phyloP scores from a whole-genome alignment of 2,113 vertebrate species.

The Albula goreensis region DNA sequence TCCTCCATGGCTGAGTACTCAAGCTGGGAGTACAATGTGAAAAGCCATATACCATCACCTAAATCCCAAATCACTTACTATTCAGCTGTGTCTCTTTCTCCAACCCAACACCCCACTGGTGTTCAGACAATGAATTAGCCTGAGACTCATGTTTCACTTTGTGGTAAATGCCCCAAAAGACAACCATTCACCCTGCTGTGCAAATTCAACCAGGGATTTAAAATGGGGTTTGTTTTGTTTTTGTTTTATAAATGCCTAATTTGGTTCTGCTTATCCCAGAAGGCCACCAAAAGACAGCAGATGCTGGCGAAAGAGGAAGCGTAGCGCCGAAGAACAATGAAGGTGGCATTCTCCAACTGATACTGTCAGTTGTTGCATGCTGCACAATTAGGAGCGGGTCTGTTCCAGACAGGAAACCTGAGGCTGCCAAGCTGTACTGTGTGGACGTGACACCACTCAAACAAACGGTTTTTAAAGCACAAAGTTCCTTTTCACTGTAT shows the following conservation, averaged over 20 bases:
- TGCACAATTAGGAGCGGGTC: no score
- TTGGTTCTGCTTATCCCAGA: neutral
- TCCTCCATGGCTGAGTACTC: neutral
- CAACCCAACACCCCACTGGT: neutral
- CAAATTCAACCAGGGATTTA: neutral
- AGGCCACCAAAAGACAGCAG: neutral
- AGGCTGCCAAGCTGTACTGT: neutral
- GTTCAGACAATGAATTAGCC: neutral
- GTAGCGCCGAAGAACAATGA: no score
- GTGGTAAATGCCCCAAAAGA: neutral
- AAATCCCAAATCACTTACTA: neutral
- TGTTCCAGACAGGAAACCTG: neutral
- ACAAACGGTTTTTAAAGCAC: neutral
- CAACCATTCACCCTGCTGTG: neutral
- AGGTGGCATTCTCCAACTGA: no score
- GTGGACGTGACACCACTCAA: neutral
- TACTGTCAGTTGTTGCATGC: no score
- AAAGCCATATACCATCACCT: neutral
- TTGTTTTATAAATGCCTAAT: neutral
- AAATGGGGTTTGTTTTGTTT: neutral
- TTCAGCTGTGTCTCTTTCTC: neutral
- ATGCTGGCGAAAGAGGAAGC: neutral
- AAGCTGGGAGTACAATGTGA: no score
- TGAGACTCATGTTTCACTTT: neutral
- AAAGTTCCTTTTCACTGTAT: neutral